A percentile compares a stretch with the other conserved stretches of the same genome.
These are phyloP conservation scores for Galaxias olidus DNA, from an alignment of 2,797 vertebrate genomes.

Conservation along the genomic window DNA sequence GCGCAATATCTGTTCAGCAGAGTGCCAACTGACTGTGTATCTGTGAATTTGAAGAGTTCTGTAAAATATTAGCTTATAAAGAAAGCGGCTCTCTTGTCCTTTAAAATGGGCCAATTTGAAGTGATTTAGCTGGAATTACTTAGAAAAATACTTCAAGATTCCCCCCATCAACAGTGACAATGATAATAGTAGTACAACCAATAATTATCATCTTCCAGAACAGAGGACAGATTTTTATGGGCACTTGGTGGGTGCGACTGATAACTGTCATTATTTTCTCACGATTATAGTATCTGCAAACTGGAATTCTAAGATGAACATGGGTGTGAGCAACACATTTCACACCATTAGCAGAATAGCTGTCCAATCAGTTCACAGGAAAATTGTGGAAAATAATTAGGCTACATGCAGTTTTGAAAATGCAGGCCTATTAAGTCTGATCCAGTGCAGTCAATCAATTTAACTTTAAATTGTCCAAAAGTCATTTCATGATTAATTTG, in stretches of 20 bases:
- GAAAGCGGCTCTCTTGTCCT: constrained; percentile 67
- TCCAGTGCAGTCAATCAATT: no score
- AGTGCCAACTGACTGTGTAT: constrained; percentile 63
- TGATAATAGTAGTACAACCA: constrained; percentile 82
- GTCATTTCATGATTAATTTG: no score
- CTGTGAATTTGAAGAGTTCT: constrained; percentile 75
- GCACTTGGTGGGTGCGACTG: constrained; percentile 78
- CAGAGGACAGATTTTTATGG: constrained; percentile 79
- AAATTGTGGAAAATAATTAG: constrained; percentile 42
- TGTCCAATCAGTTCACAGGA: constrained; percentile 44
- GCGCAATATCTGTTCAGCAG: constrained; percentile 48
- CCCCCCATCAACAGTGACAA: constrained; percentile 79
- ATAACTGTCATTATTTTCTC: constrained; percentile 82
- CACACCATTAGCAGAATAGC: constrained; percentile 60
- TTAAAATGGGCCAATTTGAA: constrained; percentile 80
- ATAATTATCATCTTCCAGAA: constrained; percentile 83
- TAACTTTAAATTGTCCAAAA: no score
- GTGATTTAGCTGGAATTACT: constrained; percentile 82
- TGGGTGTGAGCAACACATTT: constrained; percentile 29
- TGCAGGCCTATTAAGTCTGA: no score
- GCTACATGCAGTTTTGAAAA: no score
- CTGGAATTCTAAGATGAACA: constrained; percentile 58
- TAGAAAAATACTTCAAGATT: constrained; percentile 76
- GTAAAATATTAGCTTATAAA: constrained; percentile 75
- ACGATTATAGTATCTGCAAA: constrained; percentile 79